phyloP scores from a whole-genome alignment of 2,888 invertebrate species.

The Macrosiphum euphorbiae region DNA sequence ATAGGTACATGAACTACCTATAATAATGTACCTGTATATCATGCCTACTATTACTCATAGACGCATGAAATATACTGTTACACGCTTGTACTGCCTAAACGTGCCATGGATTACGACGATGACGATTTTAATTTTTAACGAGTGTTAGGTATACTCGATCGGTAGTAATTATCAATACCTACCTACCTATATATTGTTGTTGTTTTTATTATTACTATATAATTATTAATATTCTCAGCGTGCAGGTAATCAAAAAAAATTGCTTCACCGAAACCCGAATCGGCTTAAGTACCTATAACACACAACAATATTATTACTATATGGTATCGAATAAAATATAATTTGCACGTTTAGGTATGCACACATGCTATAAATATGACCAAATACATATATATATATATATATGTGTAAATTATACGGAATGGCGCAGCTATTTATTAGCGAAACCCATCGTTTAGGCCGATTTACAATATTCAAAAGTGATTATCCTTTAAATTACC shows the following conservation, averaged over 20 bases:
- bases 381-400: background rate
- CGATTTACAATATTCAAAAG: background rate
- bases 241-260: background rate
- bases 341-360: background rate
- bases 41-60: background rate
- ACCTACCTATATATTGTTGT: too few relatives aligned
- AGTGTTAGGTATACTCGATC: background rate
- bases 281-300: background rate
- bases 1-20: background rate
- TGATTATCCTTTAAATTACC: background rate
- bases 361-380: background rate
- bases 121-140: constrained; percentile 9
- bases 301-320: background rate
- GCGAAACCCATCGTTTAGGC: background rate
- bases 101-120: background rate
- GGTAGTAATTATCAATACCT: background rate
- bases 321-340: background rate
- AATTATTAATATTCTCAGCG: background rate
- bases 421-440: background rate
- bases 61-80: background rate
- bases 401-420: background rate
- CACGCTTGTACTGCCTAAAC: background rate
- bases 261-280: background rate
- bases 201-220: background rate
- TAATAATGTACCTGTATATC: background rate